Conservation (phyloP, 2,797 vertebrate species). For the Syngnathus rostellatus region DNA sequence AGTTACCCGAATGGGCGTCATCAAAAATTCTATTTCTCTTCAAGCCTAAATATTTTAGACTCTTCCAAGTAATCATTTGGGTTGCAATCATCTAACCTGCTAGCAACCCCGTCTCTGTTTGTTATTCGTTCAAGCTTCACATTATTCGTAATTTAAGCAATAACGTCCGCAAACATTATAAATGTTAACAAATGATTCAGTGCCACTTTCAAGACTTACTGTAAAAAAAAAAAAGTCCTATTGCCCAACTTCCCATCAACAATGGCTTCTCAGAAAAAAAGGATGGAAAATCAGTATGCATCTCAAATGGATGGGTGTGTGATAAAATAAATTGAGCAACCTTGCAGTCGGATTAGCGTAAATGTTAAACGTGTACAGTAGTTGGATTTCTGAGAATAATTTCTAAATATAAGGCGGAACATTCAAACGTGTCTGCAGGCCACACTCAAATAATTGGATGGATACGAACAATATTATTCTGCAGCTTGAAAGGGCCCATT, state of each 20-base stretch:
- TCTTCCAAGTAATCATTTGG: background rate
- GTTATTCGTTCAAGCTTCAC: background rate
- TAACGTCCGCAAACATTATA: background rate
- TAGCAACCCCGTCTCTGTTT: background rate
- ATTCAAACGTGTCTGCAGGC: slow-evolving; percentile 21
- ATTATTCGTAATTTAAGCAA: background rate
- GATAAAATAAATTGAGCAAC: background rate
- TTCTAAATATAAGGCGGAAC: slow-evolving; percentile 18
- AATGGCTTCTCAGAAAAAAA: background rate
- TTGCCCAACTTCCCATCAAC: background rate
- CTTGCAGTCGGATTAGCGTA: background rate
- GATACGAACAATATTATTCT: slow-evolving; percentile 35
- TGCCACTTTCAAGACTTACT: background rate
- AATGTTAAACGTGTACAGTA: background rate
- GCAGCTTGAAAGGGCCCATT: slow-evolving; percentile 21
- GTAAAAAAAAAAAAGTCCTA: background rate
- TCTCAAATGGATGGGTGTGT: background rate
- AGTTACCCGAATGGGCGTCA: background rate
- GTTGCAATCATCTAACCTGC: background rate
- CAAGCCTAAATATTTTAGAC: background rate
- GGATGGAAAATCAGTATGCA: background rate
- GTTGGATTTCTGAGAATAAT: slow-evolving; percentile 12
- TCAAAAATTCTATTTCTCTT: background rate
- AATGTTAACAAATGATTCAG: background rate
- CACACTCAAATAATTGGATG: slow-evolving; percentile 20